These are phyloP conservation scores for Gadopsis bispinosus DNA, from an alignment of 2,797 vertebrate genomes.

Conservation along the genomic window DNA sequence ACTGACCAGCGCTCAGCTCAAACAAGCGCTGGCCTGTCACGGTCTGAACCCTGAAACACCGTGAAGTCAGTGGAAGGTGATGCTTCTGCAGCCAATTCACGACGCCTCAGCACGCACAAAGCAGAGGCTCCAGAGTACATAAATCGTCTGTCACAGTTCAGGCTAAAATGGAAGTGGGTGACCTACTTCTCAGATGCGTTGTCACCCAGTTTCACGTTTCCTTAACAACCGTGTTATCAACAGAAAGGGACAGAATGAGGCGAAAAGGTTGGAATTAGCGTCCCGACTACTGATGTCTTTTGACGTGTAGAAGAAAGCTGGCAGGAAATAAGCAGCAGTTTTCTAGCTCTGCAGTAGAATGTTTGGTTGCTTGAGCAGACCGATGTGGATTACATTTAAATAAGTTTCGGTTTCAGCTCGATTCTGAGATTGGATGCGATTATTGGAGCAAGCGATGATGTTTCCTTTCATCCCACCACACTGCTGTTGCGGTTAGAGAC, in stretches of 20 bases:
- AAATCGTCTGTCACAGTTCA: conserved; percentile 34
- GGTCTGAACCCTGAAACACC: conserved; percentile 42
- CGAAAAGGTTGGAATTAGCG: neutral
- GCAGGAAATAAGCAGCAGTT: neutral
- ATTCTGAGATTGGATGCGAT: neutral
- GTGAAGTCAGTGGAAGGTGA: conserved; percentile 24
- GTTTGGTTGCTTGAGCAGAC: neutral
- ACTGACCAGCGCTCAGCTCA: conserved; percentile 54
- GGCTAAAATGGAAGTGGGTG: conserved; percentile 50
- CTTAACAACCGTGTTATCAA: conserved; percentile 10
- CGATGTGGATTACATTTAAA: neutral
- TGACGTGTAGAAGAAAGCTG: neutral
- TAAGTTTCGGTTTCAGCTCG: conserved; percentile 10
- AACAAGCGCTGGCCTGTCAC: conserved; percentile 69
- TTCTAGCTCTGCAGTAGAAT: neutral
- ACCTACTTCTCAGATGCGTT: conserved; percentile 61
- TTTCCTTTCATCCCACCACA: neutral
- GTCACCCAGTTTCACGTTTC: conserved; percentile 30
- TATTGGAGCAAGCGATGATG: neutral
- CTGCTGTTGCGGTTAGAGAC: too few species aligned
- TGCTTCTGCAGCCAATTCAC: neutral
- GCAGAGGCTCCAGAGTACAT: neutral
- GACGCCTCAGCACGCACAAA: conserved; percentile 47
- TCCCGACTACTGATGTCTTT: accelerated
- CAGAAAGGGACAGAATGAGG: neutral